phyloP scores from a whole-genome alignment of 2,797 vertebrate genomes.

The Poeciliopsis paucimaculata region DNA sequence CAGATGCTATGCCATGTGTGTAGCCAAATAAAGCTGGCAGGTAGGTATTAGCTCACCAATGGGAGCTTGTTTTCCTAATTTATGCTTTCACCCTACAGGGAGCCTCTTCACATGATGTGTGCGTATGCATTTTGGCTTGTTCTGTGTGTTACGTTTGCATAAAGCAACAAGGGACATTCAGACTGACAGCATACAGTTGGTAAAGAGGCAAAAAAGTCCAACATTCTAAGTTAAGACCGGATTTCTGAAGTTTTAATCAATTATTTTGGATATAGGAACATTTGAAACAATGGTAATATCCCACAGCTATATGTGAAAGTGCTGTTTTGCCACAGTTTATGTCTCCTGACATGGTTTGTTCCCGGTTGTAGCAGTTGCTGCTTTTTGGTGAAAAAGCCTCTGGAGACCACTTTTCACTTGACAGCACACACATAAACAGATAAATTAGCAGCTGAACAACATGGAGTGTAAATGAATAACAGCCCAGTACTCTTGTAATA shows the following conservation, averaged over 20 bases:
- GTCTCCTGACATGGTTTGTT: conserved; percentile 1
- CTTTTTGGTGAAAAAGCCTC: conserved; percentile 4
- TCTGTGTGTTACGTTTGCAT: background rate
- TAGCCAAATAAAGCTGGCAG: conserved; percentile 59
- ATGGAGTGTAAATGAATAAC: background rate
- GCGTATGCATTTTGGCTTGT: background rate
- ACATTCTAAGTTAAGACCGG: background rate
- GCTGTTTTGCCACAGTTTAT: background rate
- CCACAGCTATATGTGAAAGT: background rate
- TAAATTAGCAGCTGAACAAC: background rate
- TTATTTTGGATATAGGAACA: background rate
- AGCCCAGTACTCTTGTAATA: background rate
- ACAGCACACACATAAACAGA: conserved; percentile 3
- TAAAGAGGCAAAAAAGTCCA: background rate
- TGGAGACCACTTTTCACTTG: background rate
- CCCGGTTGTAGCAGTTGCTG: background rate
- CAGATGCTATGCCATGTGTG: conserved; percentile 49
- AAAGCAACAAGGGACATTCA: background rate
- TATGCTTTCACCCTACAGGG: conserved; percentile 45
- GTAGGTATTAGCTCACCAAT: conserved; percentile 68
- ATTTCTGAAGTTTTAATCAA: no score
- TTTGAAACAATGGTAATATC: background rate
- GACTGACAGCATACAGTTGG: background rate
- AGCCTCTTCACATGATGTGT: conserved; percentile 8
- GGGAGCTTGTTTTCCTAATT: conserved; percentile 55